phyloP scores from a whole-genome alignment of 2,797 vertebrate species.

The Morelia viridis region DNA sequence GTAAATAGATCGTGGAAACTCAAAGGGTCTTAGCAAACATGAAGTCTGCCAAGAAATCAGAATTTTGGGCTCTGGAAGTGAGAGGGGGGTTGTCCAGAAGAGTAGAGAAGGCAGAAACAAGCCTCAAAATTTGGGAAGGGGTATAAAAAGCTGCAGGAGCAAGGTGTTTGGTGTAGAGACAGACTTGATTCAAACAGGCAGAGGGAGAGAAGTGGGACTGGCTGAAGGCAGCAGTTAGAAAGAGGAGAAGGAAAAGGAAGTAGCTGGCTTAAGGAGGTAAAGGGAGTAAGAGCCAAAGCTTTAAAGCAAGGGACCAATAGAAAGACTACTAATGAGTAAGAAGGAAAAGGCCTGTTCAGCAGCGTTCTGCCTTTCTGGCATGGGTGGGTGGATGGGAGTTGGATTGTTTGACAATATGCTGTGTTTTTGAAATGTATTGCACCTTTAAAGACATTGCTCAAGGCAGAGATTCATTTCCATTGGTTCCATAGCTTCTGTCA shows the following conservation, averaged over 20 bases:
- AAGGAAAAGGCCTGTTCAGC: background rate
- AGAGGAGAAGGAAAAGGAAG: background rate
- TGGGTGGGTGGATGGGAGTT: background rate
- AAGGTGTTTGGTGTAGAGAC: background rate
- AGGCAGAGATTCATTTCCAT: background rate
- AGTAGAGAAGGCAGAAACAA: background rate
- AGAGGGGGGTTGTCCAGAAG: background rate
- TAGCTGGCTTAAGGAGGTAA: background rate
- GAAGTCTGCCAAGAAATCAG: background rate
- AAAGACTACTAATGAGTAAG: background rate
- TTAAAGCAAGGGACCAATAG: background rate
- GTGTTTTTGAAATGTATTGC: background rate
- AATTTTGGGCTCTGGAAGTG: background rate
- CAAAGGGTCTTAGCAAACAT: background rate
- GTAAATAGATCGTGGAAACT: background rate
- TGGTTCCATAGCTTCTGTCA: background rate
- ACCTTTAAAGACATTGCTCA: background rate
- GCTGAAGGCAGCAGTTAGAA: background rate
- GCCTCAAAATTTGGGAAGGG: background rate
- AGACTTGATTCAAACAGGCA: background rate
- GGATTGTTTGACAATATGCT: background rate
- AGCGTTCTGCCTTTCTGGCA: background rate
- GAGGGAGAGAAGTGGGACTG: background rate
- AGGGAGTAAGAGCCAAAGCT: background rate
- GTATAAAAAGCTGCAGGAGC: background rate